Percentiles rank a stretch among this genome's conserved stretches.
These are phyloP conservation scores for Ormia ochracea DNA, from an alignment of 2,888 invertebrate genomes.

Conservation along the genomic window DNA sequence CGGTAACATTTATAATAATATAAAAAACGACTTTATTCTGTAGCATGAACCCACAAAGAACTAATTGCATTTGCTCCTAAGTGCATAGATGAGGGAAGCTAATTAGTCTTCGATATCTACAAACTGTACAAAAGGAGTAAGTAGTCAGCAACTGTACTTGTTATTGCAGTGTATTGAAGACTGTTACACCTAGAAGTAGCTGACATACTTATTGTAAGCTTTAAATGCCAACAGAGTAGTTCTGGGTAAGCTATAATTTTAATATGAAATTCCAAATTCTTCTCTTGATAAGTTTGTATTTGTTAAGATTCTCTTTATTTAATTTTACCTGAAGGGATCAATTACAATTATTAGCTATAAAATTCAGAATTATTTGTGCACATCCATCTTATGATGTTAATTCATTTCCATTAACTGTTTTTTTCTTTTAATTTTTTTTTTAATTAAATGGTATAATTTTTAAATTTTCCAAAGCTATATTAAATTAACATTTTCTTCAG, in stretches of 20 bases:
- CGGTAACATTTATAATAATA: not conserved
- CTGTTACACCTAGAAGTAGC: not conserved
- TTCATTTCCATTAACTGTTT: not conserved
- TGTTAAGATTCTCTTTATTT: not conserved
- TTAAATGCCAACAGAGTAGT: too few species aligned
- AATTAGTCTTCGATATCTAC: too few species aligned
- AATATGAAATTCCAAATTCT: not conserved
- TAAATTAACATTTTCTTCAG: constrained; percentile 6
- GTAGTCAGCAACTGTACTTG: not conserved
- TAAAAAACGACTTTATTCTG: constrained; percentile 1
- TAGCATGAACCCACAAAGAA: not conserved
- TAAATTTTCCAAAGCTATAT: not conserved
- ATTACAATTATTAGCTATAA: constrained; percentile 7
- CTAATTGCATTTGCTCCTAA: not conserved
- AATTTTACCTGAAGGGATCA: constrained; percentile 10
- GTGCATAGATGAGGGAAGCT: not conserved
- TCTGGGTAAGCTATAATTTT: too few species aligned
- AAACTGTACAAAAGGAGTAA: not conserved
- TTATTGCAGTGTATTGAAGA: not conserved
- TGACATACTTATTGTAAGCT: not conserved
- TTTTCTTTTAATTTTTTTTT: not conserved
- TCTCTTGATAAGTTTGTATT: not conserved
- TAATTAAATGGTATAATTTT: not conserved
- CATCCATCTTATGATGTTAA: not conserved
- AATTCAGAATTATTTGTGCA: not conserved